Evolutionary conservation across 1,140 invertebrate species (phyloP), one percentile per base, ranked within the genome.

Genomic region (Dermatophagoides farinae): DNA sequence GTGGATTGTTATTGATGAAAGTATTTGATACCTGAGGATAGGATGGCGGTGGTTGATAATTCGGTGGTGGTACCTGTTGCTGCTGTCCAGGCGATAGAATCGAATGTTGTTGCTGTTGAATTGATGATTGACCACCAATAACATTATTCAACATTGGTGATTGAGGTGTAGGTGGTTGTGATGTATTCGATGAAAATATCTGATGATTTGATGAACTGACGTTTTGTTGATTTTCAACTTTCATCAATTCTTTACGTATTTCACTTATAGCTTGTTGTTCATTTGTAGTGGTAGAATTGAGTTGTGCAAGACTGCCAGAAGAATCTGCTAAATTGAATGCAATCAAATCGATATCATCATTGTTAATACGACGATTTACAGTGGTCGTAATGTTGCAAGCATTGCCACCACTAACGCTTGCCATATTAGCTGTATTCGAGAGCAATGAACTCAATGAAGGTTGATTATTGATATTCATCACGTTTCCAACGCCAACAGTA

Each of bases 31-130:
- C 39, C 65, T 62, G 22, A 25, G 50, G n/a, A 53, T 51, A 23
- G 41, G 49, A 58, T 44, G 18, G 18, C 20, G 63, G 55, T 23
- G 54, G 31, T 31, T 31, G 49, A 20, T 16, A 31, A 37, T 68
- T 64, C 61, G 71, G 69, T 22, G 71, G 70, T 16, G 70, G 68
- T 61, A 69, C 68, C 18, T 69, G 61, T 51, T 67, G 67, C 37
- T 69, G 69, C 58, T 67, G 69, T 38, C 20, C 14, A 43, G 43
- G 11, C 38, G 41, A 23, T 11, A 39, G 41, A 14, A 50, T 60
- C n/a, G 60, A 57, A 14, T 20, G 61, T 23, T 23, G 67, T 23
- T 68, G 70, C 23, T 68, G 70, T 22, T 70, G 63, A 43, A 67
- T 64, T 5, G 67, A 60, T 61, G 67, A 67, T n/a, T 63, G 64